These are phyloP conservation scores for Argyresthia albistria DNA, from an alignment of 2,888 invertebrate genomes.

Conservation along the genomic window DNA sequence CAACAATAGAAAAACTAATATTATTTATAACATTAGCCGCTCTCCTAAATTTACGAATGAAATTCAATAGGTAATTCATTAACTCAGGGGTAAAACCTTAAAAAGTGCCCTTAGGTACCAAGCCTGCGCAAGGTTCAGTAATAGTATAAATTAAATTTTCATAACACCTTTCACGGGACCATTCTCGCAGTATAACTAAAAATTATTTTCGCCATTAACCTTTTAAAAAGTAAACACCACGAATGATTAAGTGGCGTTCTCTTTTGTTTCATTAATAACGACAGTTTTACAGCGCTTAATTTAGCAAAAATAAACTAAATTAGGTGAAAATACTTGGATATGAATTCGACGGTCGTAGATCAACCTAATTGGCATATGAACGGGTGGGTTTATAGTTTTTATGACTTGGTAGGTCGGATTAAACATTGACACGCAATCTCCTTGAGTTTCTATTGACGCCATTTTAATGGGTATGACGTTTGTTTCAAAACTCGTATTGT, in stretches of 20 bases:
- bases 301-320: slow-evolving; percentile 36
- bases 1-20: no score
- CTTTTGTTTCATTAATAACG: slow-evolving; percentile 62
- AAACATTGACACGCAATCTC: slow-evolving; percentile 39
- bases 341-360: slow-evolving; percentile 49
- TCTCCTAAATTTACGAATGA: no score
- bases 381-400: slow-evolving; percentile 42
- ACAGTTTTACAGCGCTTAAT: slow-evolving; percentile 42
- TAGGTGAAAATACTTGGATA: slow-evolving; percentile 51
- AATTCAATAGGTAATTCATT: no score
- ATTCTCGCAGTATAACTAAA: slow-evolving; percentile 7
- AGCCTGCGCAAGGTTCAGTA: no score
- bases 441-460: neutral
- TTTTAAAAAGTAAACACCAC: slow-evolving; percentile 11
- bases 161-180: no score
- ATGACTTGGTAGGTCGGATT: slow-evolving; percentile 31
- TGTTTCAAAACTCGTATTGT: no score
- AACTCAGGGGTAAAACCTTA: no score
- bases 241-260: slow-evolving; percentile 44
- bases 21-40: no score
- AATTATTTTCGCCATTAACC: no score
- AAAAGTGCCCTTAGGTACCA: no score
- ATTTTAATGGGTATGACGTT: neutral
- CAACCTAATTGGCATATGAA: slow-evolving; percentile 53
- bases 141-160: no score